Evolutionary conservation across 2,888 invertebrate genomes (phyloP).

Genomic region (Sinodicranocentrus sp.): DNA sequence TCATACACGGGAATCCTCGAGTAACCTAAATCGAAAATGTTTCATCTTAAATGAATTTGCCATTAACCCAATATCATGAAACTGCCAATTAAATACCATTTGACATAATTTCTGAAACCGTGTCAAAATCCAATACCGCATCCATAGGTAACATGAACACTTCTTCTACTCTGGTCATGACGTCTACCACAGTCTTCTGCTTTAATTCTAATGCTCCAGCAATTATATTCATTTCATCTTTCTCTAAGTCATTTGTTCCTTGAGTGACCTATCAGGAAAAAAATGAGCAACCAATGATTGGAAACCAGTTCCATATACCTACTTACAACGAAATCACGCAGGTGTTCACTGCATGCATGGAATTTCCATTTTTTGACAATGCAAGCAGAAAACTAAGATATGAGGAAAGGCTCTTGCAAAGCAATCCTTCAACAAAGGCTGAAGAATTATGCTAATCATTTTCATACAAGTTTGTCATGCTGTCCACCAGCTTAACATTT

Average conservation of each 20-base stretch:
- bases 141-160: conserved; percentile 82
- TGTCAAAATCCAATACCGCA: conserved; percentile 81
- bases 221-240: conserved; percentile 81
- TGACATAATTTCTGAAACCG: conserved; percentile 81
- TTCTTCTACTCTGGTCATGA: conserved; percentile 82
- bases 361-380: background rate
- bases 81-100: conserved; percentile 76
- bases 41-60: background rate
- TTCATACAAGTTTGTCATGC: too few relatives aligned
- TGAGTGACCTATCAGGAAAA: conserved; percentile 77
- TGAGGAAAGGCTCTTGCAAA: too few relatives aligned
- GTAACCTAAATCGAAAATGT: conserved; percentile 78
- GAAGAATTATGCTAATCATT: too few relatives aligned
- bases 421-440: too few relatives aligned
- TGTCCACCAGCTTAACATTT: too few relatives aligned
- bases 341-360: background rate
- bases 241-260: conserved; percentile 78
- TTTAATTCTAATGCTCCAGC: conserved; percentile 82
- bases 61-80: too few relatives aligned
- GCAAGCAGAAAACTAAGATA: too few relatives aligned
- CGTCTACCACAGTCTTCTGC: conserved; percentile 81
- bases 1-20: conserved; percentile 82
- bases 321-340: too few relatives aligned
- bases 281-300: background rate
- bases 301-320: background rate